Evolutionary conservation across 2,113 vertebrate genomes (phyloP).

Genomic region (Physeter macrocephalus): DNA sequence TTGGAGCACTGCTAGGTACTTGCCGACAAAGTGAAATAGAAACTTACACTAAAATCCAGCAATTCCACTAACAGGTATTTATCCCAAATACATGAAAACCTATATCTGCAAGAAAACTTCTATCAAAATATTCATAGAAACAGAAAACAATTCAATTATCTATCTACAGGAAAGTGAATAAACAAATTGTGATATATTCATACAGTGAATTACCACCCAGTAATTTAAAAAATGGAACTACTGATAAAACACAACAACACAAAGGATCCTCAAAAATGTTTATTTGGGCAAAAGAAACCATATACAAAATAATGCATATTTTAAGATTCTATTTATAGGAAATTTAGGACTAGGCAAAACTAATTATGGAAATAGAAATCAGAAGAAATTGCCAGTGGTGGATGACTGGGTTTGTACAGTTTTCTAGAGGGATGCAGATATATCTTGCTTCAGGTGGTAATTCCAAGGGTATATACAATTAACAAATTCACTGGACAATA

Average conservation of each 20-base stretch:
- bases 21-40: neutral
- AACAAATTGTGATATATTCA: neutral
- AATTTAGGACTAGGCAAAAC: neutral
- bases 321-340: neutral
- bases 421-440: neutral
- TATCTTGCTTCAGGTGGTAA: neutral
- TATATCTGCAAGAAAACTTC: neutral
- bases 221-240: neutral
- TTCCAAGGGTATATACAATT: neutral
- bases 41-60: neutral
- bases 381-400: neutral
- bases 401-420: neutral
- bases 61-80: neutral
- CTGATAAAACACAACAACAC: neutral
- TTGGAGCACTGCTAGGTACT: neutral
- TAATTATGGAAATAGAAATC: neutral
- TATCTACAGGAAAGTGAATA: neutral
- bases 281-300: neutral
- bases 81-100: neutral
- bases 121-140: neutral
- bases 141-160: neutral
- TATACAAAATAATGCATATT: neutral
- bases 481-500: neutral
- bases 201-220: neutral
- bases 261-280: neutral